Evolutionary conservation across 1,140 invertebrate species (phyloP).

Genomic region (Dolichoris vasculosae): DNA sequence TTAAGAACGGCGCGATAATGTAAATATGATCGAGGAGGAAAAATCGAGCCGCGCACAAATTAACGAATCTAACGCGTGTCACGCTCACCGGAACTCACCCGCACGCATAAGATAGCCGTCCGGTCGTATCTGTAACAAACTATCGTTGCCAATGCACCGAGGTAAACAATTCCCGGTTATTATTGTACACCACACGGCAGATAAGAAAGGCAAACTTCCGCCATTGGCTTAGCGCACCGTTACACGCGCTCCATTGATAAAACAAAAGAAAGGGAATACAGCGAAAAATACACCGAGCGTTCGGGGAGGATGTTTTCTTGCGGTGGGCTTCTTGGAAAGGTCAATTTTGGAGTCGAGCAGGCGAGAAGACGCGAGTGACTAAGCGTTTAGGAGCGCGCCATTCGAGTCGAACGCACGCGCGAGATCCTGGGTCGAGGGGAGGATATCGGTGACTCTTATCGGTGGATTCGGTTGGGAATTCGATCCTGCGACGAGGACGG

Average conservation of each 20-base stretch:
- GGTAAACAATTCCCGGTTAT: neutral
- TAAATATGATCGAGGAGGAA: too few species aligned
- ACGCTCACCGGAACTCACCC: neutral
- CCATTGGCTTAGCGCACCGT: neutral
- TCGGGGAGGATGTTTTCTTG: conserved; percentile 27
- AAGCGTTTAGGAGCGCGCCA: conserved; percentile 1
- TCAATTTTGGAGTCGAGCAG: conserved; percentile 21
- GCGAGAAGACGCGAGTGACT: conserved; percentile 4
- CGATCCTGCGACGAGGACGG: neutral
- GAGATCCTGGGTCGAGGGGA: neutral
- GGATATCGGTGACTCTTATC: conserved; percentile 28
- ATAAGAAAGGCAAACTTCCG: conserved; percentile 42
- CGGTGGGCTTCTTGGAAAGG: conserved; percentile 39
- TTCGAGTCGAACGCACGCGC: neutral
- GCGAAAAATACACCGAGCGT: conserved; percentile 5
- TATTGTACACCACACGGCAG: neutral
- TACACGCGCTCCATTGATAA: conserved; percentile 41
- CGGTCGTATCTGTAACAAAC: neutral
- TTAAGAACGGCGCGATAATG: too few species aligned
- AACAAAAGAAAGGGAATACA: neutral
- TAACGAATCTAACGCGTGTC: neutral
- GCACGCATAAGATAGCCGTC: neutral
- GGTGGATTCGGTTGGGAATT: conserved; percentile 26
- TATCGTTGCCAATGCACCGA: neutral
- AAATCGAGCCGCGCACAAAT: neutral